Conservation (phyloP, 2,113 vertebrate species). For the Megaceryle torquata region DNA sequence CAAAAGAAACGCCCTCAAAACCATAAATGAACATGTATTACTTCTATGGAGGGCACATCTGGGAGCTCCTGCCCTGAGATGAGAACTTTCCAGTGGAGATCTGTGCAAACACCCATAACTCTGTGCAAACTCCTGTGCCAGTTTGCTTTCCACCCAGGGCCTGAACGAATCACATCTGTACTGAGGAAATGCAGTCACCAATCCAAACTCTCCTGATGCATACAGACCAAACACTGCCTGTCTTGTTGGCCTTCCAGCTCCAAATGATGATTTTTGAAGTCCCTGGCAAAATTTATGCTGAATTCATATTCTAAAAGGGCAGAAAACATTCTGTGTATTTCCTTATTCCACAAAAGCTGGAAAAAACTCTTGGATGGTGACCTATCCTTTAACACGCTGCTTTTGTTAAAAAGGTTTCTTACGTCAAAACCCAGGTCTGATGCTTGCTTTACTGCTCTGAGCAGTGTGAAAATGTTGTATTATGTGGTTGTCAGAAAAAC, state of each 20-base stretch:
- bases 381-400: not conserved
- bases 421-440: not conserved
- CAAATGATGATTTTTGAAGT: not conserved
- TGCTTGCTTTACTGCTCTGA: not conserved
- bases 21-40: not conserved
- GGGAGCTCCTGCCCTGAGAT: not conserved
- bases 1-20: not conserved
- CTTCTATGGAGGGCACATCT: not conserved
- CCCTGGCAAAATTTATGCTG: not conserved
- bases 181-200: not conserved
- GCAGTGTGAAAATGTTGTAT: not conserved
- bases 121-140: not conserved
- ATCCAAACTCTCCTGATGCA: not conserved
- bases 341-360: not conserved
- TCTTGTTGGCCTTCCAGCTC: not conserved
- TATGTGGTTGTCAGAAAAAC: not conserved
- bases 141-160: not conserved
- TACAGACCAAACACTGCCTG: not conserved
- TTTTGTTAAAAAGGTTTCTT: not conserved
- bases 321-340: not conserved
- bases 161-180: not conserved
- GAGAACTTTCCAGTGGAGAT: not conserved
- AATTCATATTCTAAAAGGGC: not conserved
- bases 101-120: not conserved
- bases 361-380: not conserved